Conservation (phyloP, 2,888 invertebrate genomes). For the Lomographa bimaculata region DNA sequence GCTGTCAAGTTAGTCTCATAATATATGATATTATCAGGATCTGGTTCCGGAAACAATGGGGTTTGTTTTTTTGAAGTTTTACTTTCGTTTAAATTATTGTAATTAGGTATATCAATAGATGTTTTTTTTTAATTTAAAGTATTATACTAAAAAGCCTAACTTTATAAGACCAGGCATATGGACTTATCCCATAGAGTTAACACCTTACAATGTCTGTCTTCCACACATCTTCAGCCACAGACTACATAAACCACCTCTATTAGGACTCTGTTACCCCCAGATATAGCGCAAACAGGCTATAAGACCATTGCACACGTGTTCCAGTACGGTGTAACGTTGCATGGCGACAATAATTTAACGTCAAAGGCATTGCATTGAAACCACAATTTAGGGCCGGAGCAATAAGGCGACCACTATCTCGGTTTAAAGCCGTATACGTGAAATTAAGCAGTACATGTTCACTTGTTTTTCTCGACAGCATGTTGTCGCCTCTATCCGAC, state of each 20-base stretch:
- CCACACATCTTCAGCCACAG: not conserved
- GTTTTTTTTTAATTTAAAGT: too few relatives aligned
- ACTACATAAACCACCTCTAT: constrained; percentile 7
- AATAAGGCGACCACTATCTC: constrained; percentile 75
- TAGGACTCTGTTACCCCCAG: constrained; percentile 26
- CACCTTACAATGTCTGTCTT: not conserved
- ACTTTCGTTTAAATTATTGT: too few relatives aligned
- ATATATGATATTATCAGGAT: too few relatives aligned
- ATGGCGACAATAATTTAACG: constrained; percentile 80
- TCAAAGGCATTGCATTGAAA: constrained; percentile 80
- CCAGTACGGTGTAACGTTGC: constrained; percentile 69
- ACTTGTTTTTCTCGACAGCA: too few relatives aligned
- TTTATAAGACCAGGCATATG: too few relatives aligned
- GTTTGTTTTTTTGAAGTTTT: too few relatives aligned
- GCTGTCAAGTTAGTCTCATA: too few relatives aligned
- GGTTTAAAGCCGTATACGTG: constrained; percentile 1
- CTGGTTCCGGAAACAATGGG: too few relatives aligned
- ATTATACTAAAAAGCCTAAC: too few relatives aligned
- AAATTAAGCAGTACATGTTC: constrained; percentile 1
- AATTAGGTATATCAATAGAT: too few relatives aligned
- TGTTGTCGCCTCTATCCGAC: too few relatives aligned
- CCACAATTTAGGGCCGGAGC: constrained; percentile 82
- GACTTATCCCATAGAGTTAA: too few relatives aligned
- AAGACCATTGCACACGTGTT: constrained; percentile 72
- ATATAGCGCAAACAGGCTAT: constrained; percentile 48